Evolutionary conservation across 2,797 vertebrate species (phyloP), one percentile per base, ranked within the genome.

Genomic region (Sebastes cheni): DNA sequence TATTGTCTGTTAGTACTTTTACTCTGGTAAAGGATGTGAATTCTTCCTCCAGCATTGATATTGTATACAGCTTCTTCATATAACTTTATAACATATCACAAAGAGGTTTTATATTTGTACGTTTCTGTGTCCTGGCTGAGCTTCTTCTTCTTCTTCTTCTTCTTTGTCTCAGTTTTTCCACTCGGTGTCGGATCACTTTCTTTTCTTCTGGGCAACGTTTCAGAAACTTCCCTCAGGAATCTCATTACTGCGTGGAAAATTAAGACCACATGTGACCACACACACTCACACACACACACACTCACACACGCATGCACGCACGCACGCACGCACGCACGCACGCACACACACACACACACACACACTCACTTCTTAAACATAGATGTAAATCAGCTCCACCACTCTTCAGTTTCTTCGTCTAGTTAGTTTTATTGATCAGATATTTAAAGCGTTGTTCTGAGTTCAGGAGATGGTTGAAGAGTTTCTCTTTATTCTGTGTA

Each of bases 191-290:
- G 22, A 39, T 78, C 32, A 2, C 8, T 67, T 16, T 50, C n/a
- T 25, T 13, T 16, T 50, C n/a, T 30, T 8, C 75, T 60, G 55
- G 77, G 50, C 56, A 23, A 20, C 3, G 1, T 20, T 72, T 72
- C 64, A 72, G 42, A 67, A 77, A 79, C 67, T 50, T 54, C 66
- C 55, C 50, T 54, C 66, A 69, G n/a, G 52, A 69, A 69, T 79
- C 67, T 78, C 7, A n/a, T 9, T 30, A 32, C 23, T 30, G 32
- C 14, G 30, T 69, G 81, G 76, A 82, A 81, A 86, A 88, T 75
- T 4, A 16, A 59, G 23, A 77, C 62, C 87, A 86, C 30, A 65
- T 84, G 86, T 86, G 36, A 29, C 4, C 3, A 39, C 12, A 25
- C 11, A 22, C 59, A 52, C 52, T 2, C 10, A 9, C 32, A 32